These are phyloP conservation scores for Euglossa dilemma DNA, from an alignment of 1,140 invertebrate genomes.

Conservation along the genomic window DNA sequence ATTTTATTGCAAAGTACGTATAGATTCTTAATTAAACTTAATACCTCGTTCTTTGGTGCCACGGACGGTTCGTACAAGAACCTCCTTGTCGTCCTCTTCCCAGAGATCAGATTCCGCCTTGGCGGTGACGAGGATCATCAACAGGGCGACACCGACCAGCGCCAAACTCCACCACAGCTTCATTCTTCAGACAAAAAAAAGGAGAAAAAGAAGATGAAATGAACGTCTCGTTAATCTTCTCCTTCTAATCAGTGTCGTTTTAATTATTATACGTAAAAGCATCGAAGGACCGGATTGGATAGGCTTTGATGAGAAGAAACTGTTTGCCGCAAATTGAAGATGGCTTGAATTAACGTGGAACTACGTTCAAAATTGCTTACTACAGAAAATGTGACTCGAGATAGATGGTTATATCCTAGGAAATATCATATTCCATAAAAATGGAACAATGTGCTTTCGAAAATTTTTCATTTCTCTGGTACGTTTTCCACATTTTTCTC, in stretches of 20 bases:
- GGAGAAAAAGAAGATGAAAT: constrained; percentile 17
- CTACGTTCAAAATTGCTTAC: too few species aligned
- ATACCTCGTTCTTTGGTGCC: constrained; percentile 88
- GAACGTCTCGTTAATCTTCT: constrained; percentile 33
- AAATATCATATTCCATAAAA: neutral
- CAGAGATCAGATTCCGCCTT: constrained; percentile 76
- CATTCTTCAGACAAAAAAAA: constrained; percentile 73
- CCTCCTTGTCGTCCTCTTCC: constrained; percentile 89
- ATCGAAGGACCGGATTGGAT: neutral
- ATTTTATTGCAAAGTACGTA: neutral
- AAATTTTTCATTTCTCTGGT: neutral
- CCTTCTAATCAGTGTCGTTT: constrained; percentile 35
- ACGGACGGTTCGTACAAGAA: constrained; percentile 88
- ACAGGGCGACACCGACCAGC: constrained; percentile 73
- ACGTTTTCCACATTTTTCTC: neutral
- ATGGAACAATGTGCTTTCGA: too few species aligned
- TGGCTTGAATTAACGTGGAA: neutral
- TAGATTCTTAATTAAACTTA: constrained; percentile 28
- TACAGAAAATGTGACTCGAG: too few species aligned
- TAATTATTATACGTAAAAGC: constrained; percentile 16
- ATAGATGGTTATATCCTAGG: too few species aligned
- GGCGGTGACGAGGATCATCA: constrained; percentile 72
- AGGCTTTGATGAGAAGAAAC: neutral
- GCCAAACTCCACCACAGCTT: constrained; percentile 81
- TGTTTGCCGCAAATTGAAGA: neutral